phyloP scores from a whole-genome alignment of 2,888 invertebrate species.

The Conistra vaccinii region DNA sequence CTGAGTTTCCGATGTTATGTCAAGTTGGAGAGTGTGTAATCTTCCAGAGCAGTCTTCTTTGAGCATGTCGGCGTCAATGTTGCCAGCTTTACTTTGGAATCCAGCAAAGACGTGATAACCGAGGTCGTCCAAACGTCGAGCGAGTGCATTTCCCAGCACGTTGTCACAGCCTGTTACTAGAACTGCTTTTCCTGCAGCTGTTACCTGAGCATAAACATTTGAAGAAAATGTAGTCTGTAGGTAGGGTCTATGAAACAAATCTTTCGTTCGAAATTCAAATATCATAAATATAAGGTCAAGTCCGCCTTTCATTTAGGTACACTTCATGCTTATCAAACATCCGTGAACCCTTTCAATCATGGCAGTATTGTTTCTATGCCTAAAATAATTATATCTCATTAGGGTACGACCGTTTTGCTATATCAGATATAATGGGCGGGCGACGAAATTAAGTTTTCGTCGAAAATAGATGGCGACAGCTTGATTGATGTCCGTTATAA shows the following conservation, averaged over 20 bases:
- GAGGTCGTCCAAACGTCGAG: slow-evolving; percentile 95
- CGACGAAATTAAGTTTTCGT: slow-evolving; percentile 85
- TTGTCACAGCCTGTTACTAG: slow-evolving; percentile 96
- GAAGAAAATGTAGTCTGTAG: not conserved
- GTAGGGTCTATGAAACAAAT: slow-evolving; percentile 3
- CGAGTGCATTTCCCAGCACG: slow-evolving; percentile 93
- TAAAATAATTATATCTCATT: slow-evolving; percentile 71
- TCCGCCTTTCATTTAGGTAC: slow-evolving; percentile 42
- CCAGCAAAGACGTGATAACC: slow-evolving; percentile 97
- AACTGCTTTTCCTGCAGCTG: slow-evolving; percentile 95
- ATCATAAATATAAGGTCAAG: slow-evolving; percentile 30
- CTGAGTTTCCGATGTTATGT: slow-evolving; percentile 95
- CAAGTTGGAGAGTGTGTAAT: slow-evolving; percentile 94
- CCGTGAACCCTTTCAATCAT: slow-evolving; percentile 56
- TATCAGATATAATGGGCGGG: slow-evolving; percentile 73
- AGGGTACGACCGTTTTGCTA: slow-evolving; percentile 69
- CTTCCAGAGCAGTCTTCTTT: slow-evolving; percentile 95
- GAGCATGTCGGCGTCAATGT: slow-evolving; percentile 93
- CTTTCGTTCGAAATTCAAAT: slow-evolving; percentile 35
- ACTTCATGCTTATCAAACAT: slow-evolving; percentile 41
- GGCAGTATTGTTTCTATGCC: slow-evolving; percentile 64
- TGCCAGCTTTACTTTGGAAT: slow-evolving; percentile 92
- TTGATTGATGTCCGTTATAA: slow-evolving; percentile 86
- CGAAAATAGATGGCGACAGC: slow-evolving; percentile 84
- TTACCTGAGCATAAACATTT: slow-evolving; percentile 90